phyloP scores from a whole-genome alignment of 2,113 vertebrate species.

The Pluvianellus socialis region DNA sequence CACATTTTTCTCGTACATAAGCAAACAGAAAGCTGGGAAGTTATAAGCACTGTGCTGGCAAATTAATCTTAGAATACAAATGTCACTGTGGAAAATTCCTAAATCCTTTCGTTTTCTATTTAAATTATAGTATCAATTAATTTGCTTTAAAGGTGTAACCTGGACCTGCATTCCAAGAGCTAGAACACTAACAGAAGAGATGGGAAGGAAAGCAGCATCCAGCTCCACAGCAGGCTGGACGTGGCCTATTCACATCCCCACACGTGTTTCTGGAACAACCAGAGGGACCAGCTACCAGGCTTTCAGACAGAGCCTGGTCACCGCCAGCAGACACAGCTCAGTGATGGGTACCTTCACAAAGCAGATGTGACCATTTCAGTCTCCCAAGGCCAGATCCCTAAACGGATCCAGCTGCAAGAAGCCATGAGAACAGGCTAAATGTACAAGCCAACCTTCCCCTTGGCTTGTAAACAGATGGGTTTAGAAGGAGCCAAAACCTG shows the following conservation, averaged over 20 bases:
- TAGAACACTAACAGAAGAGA: neutral
- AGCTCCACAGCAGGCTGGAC: neutral
- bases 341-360: neutral
- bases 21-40: slow-evolving; percentile 57
- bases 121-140: neutral
- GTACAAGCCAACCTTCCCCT: neutral
- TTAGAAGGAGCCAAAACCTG: neutral
- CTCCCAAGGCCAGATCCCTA: neutral
- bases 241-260: too few relatives aligned
- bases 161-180: neutral
- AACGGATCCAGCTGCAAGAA: fast-evolving
- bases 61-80: slow-evolving; percentile 55
- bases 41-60: neutral
- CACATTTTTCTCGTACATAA: neutral
- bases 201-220: neutral
- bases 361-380: neutral
- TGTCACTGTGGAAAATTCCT: slow-evolving; percentile 43
- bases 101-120: slow-evolving; percentile 14
- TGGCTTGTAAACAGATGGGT: neutral
- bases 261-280: neutral
- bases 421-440: fast-evolving
- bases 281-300: neutral
- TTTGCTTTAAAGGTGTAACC: neutral
- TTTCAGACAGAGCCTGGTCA: neutral
- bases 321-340: fast-evolving